Conservation (phyloP, 1,140 invertebrate genomes). For the Bombus vancouverensis region DNA sequence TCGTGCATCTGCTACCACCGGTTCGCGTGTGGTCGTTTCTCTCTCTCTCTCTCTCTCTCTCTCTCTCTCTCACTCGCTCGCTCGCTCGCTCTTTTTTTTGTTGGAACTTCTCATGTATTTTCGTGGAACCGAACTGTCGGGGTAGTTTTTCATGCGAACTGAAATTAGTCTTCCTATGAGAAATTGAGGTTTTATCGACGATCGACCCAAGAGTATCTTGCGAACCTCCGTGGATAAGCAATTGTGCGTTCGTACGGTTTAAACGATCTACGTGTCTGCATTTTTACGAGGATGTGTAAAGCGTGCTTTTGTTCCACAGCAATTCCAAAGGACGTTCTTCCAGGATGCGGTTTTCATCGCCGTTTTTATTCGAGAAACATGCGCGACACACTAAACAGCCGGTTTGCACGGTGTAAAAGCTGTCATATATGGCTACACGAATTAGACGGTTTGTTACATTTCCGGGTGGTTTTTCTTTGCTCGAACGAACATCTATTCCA, state of each 20-base stretch:
- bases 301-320: background rate
- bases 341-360: slow-evolving; percentile 19
- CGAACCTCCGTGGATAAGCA: background rate
- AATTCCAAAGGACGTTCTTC: background rate
- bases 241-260: no score
- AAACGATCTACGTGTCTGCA: no score
- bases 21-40: background rate
- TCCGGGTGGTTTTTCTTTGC: slow-evolving; percentile 11
- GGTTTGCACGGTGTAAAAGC: background rate
- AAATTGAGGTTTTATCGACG: background rate
- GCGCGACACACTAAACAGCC: slow-evolving; percentile 28
- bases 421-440: slow-evolving; percentile 26
- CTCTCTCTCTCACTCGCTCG: background rate
- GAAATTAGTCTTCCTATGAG: slow-evolving; percentile 31
- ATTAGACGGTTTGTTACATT: slow-evolving; percentile 36
- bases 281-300: background rate
- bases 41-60: background rate
- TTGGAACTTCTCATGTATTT: background rate
- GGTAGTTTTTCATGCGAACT: slow-evolving; percentile 5
- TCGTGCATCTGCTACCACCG: slow-evolving; percentile 8
- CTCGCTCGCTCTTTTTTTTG: background rate
- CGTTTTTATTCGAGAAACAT: slow-evolving; percentile 12
- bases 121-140: background rate
- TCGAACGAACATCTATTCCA: background rate
- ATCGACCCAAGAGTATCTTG: background rate